Evolutionary conservation across 2,113 vertebrate genomes (phyloP).

Genomic region (Clupea harengus): DNA sequence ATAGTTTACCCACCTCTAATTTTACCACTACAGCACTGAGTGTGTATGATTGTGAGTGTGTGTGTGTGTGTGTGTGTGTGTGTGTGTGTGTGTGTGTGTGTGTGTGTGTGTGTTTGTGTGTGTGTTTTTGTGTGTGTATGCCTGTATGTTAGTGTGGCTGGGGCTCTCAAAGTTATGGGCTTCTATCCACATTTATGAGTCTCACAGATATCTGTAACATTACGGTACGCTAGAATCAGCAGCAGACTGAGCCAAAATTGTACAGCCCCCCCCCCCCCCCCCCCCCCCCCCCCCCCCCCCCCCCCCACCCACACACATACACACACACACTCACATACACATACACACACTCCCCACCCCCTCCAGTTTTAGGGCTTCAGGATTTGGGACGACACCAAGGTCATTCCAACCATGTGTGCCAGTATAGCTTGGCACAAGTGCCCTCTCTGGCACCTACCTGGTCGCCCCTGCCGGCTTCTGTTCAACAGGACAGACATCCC

Average conservation of each 20-base stretch:
- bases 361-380: background rate
- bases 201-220: background rate
- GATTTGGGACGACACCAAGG: slow-evolving; percentile 7
- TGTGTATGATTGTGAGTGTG: slow-evolving; percentile 14
- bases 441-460: background rate
- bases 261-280: background rate
- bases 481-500: background rate
- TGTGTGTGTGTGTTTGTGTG: background rate
- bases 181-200: background rate
- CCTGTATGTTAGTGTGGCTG: background rate
- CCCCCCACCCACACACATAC: background rate
- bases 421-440: background rate
- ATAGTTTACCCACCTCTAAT: no score
- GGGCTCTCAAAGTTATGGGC: background rate
- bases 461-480: background rate
- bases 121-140: background rate
- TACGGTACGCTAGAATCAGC: background rate
- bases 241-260: background rate
- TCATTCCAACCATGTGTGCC: slow-evolving; percentile 2
- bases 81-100: background rate
- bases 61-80: slow-evolving; percentile 23
- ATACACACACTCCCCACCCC: background rate
- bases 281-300: background rate
- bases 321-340: background rate
- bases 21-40: no score